phyloP scores from a whole-genome alignment of 2,888 invertebrate species.

The Eupithecia insigniata region DNA sequence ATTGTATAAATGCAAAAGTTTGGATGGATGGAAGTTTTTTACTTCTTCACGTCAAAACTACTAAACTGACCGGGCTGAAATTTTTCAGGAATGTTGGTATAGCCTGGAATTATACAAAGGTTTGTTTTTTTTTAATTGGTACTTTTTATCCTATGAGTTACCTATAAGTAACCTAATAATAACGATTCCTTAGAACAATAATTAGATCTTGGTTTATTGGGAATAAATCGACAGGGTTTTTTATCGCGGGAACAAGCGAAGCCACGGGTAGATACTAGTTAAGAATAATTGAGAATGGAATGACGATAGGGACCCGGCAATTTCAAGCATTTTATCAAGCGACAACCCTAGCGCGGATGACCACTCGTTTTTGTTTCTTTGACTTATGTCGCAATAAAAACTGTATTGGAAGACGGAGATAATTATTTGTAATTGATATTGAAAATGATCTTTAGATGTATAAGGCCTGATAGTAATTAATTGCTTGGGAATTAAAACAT shows the following conservation, averaged over 20 bases:
- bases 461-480: conserved; percentile 11
- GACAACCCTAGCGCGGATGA: conserved; percentile 71
- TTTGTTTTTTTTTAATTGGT: too few species aligned
- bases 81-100: background rate
- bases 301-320: conserved; percentile 80
- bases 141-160: background rate
- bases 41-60: background rate
- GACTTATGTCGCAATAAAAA: conserved; percentile 25
- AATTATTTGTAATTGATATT: conserved; percentile 33
- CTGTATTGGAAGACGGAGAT: conserved; percentile 26
- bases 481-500: conserved; percentile 1
- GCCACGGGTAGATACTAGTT: conserved; percentile 43
- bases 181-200: background rate
- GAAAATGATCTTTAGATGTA: conserved; percentile 22
- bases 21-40: background rate
- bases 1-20: background rate
- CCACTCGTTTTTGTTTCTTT: conserved; percentile 5
- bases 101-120: too few species aligned
- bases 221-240: background rate
- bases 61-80: background rate
- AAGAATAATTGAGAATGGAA: conserved; percentile 80
- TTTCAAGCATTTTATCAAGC: conserved; percentile 77
- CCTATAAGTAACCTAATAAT: too few species aligned
- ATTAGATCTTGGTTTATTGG: background rate
- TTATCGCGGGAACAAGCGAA: background rate